Evolutionary conservation across 64 coral and sea anemone genomes (phyloP), one percentile per base, ranked within the genome.

Genomic region (Montipora sp.): DNA sequence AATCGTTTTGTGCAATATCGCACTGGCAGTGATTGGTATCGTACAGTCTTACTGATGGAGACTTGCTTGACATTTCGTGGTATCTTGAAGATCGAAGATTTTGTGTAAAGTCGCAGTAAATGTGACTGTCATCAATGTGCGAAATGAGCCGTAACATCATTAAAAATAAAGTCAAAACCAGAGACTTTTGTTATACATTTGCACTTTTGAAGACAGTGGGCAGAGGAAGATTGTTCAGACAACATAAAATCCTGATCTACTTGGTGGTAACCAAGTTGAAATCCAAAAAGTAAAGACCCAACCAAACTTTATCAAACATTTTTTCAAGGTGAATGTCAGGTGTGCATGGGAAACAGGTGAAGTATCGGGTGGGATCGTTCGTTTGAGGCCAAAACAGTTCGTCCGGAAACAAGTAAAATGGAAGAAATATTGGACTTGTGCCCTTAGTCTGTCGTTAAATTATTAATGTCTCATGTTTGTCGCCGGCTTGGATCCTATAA

Each of bases 381-480:
- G 24, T 2, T 44, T 47, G 36, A 67, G 67, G 16, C 59, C 61
- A 19, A 72, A 85, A 46, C 18, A 63, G 61, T 71, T 50, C 19
- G 48, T 6, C 82, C 82, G 63, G 82, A 85, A 50, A 85, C 65
- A 50, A 85, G 19, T 9, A n/a, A 85, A 48, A 72, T 85, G 8
- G 7, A 49, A 8, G 8, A 45, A 47, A 72, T 85, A 85, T 72
- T 48, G 45, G 36, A 5, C 65, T 85, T 48, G 45, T 48, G 15
- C 15, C 16, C 63, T 48, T 2, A 85, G 82, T 5, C 82, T 48
- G 65, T 50, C 45, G 68, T 85, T 85, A 70, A 85, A 85, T 85
- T 71, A 85, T 85, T 85, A 2, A 85, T 85, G 61, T 51, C 82
- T 50, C 82, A 71, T 85, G 82, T 72, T 78, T 85, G 63, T 71